A percentile compares a stretch with the other conserved stretches of the same genome.
These are phyloP conservation scores for Australoheros facetus DNA, from an alignment of 2,797 vertebrate species.

Conservation along the genomic window DNA sequence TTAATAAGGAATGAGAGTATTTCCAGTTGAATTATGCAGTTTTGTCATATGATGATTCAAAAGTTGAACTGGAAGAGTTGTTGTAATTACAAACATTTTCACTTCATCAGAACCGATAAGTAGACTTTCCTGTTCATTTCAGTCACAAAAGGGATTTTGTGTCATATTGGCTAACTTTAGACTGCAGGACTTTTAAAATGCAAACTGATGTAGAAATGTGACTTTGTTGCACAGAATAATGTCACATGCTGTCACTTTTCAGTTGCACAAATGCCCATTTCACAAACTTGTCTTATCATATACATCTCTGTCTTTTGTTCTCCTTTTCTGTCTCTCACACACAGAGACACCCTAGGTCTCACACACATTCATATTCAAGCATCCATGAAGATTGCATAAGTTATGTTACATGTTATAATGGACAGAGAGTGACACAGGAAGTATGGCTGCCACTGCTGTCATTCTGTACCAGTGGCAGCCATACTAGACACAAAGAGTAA, in stretches of 20 bases:
- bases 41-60: not conserved
- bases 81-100: not conserved
- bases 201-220: not conserved
- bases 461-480: not conserved
- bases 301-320: not conserved
- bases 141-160: not conserved
- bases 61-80: not conserved
- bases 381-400: not conserved
- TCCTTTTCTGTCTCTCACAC: not conserved
- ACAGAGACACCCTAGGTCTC: not conserved
- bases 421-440: not conserved
- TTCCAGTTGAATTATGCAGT: not conserved
- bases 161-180: not conserved
- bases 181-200: constrained; percentile 7
- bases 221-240: not conserved
- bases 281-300: not conserved
- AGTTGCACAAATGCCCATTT: constrained; percentile 1
- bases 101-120: not conserved
- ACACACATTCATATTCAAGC: not conserved
- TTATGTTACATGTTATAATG: not conserved
- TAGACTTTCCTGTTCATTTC: not conserved
- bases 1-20: not conserved
- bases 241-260: constrained; percentile 6
- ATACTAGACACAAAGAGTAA: not conserved
- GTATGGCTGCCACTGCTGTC: not conserved